These are phyloP conservation scores for Troilus luridus DNA, from an alignment of 2,888 invertebrate genomes.

Conservation along the genomic window DNA sequence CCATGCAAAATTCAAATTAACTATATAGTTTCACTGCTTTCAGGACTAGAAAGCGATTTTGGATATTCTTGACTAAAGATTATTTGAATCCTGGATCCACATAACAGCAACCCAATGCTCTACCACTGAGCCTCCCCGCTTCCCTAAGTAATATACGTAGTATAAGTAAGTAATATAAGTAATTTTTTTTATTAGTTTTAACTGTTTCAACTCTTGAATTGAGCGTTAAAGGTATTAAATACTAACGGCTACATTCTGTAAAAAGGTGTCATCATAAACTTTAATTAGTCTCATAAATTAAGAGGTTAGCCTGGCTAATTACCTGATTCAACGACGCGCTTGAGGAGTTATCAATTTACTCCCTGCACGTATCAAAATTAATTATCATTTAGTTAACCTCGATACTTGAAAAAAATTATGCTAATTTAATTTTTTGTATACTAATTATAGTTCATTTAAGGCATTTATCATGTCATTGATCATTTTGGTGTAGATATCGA, in stretches of 20 bases:
- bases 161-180: too few relatives aligned
- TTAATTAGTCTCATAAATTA: constrained; percentile 3
- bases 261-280: neutral
- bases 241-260: neutral
- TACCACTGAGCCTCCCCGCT: too few relatives aligned
- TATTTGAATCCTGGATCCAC: too few relatives aligned
- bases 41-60: too few relatives aligned
- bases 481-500: neutral
- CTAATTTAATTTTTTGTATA: neutral
- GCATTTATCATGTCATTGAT: neutral
- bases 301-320: neutral
- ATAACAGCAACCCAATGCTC: too few relatives aligned
- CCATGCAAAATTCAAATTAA: too few relatives aligned
- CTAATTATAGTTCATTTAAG: neutral
- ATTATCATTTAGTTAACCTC: constrained; percentile 1
- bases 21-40: too few relatives aligned
- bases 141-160: too few relatives aligned
- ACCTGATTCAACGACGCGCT: neutral
- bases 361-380: neutral
- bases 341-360: neutral
- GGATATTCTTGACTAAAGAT: too few relatives aligned
- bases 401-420: neutral
- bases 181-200: too few relatives aligned
- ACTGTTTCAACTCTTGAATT: too few relatives aligned
- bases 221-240: too few relatives aligned